These are phyloP conservation scores for Pantherophis guttatus DNA, from an alignment of 2,113 vertebrate species.

Conservation along the genomic window DNA sequence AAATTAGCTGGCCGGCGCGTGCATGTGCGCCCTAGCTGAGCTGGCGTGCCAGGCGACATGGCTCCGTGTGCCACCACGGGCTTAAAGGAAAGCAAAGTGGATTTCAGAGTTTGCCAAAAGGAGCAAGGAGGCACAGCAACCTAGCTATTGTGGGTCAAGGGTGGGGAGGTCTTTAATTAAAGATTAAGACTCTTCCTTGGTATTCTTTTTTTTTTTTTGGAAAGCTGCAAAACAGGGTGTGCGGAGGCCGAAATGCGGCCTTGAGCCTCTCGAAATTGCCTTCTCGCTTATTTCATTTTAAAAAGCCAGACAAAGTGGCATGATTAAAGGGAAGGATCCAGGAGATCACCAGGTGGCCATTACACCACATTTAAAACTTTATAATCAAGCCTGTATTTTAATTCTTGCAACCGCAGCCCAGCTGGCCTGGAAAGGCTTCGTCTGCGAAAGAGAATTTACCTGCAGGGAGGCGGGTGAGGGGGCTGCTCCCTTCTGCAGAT, in stretches of 20 bases:
- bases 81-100: too few relatives aligned
- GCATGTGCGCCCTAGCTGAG: too few relatives aligned
- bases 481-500: slow-evolving; percentile 60
- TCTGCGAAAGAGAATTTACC: slow-evolving; percentile 45
- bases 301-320: background rate
- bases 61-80: too few relatives aligned
- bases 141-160: background rate
- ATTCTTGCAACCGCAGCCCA: background rate
- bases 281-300: background rate
- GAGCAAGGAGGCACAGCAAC: background rate
- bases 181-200: background rate
- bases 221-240: too few relatives aligned
- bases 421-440: background rate
- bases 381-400: background rate
- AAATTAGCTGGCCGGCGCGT: too few relatives aligned
- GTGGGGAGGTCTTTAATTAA: background rate
- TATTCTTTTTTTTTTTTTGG: background rate
- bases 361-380: background rate
- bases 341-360: background rate
- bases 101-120: background rate
- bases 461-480: slow-evolving; percentile 29
- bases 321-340: background rate
- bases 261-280: background rate
- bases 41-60: too few relatives aligned
- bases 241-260: background rate